phyloP scores from a whole-genome alignment of 2,797 vertebrate genomes.

The Oceanodroma leucorhoa region DNA sequence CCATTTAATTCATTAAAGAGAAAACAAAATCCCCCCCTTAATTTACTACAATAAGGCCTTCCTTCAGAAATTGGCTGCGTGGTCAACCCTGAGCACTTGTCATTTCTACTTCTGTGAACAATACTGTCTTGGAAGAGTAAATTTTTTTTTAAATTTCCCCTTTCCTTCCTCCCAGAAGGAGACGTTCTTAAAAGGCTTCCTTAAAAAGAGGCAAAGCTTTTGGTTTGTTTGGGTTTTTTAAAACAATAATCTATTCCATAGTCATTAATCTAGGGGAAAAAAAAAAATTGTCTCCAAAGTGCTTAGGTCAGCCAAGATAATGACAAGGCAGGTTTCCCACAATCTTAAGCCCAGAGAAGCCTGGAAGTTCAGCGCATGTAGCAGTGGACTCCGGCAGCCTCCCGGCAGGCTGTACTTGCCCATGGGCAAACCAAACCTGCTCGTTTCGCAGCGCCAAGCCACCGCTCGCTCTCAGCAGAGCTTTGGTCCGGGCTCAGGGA shows the following conservation, averaged over 20 bases:
- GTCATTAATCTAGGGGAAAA: background rate
- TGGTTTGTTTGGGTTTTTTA: background rate
- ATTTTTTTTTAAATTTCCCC: background rate
- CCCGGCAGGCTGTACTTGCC: background rate
- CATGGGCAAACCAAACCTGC: background rate
- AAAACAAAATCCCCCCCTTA: background rate
- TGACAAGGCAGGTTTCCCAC: background rate
- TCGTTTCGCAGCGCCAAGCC: fast-evolving
- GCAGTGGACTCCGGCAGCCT: background rate
- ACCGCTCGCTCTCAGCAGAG: fast-evolving
- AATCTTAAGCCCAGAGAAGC: background rate
- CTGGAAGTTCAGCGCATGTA: fast-evolving
- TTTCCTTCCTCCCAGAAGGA: background rate
- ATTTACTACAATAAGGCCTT: background rate
- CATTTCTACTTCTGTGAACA: background rate
- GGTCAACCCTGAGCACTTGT: background rate
- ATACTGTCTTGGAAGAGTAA: fast-evolving
- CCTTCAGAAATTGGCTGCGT: background rate
- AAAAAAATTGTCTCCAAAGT: background rate
- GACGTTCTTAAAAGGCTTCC: background rate
- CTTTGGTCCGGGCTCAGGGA: background rate
- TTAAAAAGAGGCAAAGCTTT: background rate
- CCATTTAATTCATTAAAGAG: background rate
- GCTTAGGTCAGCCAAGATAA: background rate
- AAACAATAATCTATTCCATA: background rate